A percentile compares a stretch with the other conserved stretches of the same genome.
phyloP scores from a whole-genome alignment of 2,888 invertebrate species.

The Holacanthella duospinosa region DNA sequence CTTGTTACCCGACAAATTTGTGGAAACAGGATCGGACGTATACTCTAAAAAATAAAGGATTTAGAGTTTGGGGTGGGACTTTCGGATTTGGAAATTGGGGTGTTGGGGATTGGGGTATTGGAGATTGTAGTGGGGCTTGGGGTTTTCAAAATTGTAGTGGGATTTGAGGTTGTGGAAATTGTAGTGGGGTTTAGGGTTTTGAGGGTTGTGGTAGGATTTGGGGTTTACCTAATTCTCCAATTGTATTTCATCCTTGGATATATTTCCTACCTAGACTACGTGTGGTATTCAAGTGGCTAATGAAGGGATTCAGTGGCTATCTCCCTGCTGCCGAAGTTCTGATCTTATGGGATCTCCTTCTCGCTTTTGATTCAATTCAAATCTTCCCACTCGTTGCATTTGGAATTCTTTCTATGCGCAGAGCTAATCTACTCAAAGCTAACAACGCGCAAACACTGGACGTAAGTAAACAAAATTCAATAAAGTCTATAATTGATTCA shows the following conservation, averaged over 20 bases:
- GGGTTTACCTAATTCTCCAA: background rate
- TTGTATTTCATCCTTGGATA: no score
- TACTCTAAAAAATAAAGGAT: no score
- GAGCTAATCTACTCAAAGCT: slow-evolving; percentile 61
- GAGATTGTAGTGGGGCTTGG: background rate
- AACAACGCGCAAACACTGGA: slow-evolving; percentile 64
- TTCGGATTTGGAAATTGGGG: no score
- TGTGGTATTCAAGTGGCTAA: slow-evolving; percentile 91
- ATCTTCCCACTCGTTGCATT: slow-evolving; percentile 76
- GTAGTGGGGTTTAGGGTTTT: no score
- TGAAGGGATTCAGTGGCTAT: slow-evolving; percentile 91
- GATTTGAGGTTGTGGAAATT: no score
- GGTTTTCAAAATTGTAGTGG: background rate
- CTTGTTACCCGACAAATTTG: no score
- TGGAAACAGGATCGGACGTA: no score
- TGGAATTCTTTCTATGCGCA: slow-evolving; percentile 71
- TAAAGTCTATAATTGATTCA: no score
- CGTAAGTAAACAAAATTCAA: slow-evolving; percentile 39
- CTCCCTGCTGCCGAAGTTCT: slow-evolving; percentile 83
- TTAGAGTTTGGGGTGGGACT: no score
- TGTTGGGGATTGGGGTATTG: no score
- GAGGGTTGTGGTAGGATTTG: background rate
- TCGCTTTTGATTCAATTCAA: slow-evolving; percentile 86
- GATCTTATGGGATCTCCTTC: slow-evolving; percentile 80
- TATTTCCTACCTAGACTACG: slow-evolving; percentile 68